A percentile compares a stretch with the other conserved stretches of the same genome.
These are phyloP conservation scores for Odontomachus brunneus DNA, from an alignment of 1,140 invertebrate genomes.

Conservation along the genomic window DNA sequence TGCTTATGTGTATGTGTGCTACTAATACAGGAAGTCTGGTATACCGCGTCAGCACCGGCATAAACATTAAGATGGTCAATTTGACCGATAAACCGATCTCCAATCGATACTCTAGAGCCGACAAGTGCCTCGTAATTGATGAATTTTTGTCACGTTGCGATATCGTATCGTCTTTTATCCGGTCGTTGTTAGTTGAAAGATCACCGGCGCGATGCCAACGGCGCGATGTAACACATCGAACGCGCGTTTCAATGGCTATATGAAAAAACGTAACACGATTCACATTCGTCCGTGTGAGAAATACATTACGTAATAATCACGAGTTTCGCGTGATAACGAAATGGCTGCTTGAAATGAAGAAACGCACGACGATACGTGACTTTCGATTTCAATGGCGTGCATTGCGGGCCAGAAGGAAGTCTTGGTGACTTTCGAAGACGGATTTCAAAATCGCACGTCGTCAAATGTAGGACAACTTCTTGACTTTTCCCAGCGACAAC, in stretches of 20 bases:
- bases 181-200: too few relatives aligned
- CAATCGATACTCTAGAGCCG: not conserved
- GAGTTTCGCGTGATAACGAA: slow-evolving; percentile 38
- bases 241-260: slow-evolving; percentile 9
- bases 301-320: slow-evolving; percentile 37
- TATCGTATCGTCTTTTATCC: too few relatives aligned
- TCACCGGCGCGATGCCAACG: too few relatives aligned
- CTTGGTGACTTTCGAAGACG: slow-evolving; percentile 16
- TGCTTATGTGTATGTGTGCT: too few relatives aligned
- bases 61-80: not conserved
- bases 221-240: too few relatives aligned
- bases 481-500: too few relatives aligned
- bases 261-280: slow-evolving; percentile 18
- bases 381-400: slow-evolving; percentile 34
- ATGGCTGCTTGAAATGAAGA: slow-evolving; percentile 36
- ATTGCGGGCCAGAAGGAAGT: not conserved
- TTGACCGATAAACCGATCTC: not conserved
- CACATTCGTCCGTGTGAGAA: slow-evolving; percentile 20
- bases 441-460: slow-evolving; percentile 5
- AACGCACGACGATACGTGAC: slow-evolving; percentile 35
- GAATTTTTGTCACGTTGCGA: too few relatives aligned
- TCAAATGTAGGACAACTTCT: too few relatives aligned
- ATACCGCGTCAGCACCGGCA: not conserved
- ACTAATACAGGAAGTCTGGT: not conserved
- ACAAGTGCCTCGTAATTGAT: too few relatives aligned